A percentile compares a stretch with the other conserved stretches of the same genome.
Evolutionary conservation across 2,797 vertebrate species (phyloP).

Genomic region (Mycteria americana): DNA sequence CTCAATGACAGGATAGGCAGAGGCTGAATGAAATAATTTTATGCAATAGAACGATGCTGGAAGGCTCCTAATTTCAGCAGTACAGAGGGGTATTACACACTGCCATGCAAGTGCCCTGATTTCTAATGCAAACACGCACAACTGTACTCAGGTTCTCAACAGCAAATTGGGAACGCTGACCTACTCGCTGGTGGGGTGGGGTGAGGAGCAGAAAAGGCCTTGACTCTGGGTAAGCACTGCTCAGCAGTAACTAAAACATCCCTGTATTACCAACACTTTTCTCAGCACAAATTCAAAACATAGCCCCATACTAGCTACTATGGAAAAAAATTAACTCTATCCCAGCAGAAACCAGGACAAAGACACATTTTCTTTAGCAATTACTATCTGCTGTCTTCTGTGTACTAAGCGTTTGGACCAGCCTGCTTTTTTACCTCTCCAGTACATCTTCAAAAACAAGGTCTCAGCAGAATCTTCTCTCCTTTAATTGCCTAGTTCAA

Average conservation of each 20-base stretch:
- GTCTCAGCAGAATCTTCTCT: constrained; percentile 27
- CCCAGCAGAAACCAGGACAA: neutral
- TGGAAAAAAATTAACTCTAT: too few species aligned
- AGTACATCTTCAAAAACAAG: neutral
- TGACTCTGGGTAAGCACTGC: too few species aligned
- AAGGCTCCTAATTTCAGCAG: neutral
- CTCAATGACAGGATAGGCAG: neutral
- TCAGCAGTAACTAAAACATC: too few species aligned
- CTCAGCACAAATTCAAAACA: too few species aligned
- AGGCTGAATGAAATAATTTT: neutral
- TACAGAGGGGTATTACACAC: neutral
- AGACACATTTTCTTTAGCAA: constrained; percentile 11
- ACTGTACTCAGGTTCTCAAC: neutral
- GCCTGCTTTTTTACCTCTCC: neutral
- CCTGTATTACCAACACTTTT: too few species aligned
- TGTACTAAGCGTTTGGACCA: neutral
- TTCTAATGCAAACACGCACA: neutral
- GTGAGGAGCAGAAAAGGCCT: too few species aligned
- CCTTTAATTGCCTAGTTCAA: constrained; percentile 37
- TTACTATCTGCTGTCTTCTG: neutral
- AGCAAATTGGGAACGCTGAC: neutral
- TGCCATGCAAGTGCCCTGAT: neutral
- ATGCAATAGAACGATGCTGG: neutral
- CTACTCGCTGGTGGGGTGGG: too few species aligned
- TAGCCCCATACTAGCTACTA: too few species aligned